Conservation (phyloP, 2,113 vertebrate species). For the Nothoprocta pentlandii region DNA sequence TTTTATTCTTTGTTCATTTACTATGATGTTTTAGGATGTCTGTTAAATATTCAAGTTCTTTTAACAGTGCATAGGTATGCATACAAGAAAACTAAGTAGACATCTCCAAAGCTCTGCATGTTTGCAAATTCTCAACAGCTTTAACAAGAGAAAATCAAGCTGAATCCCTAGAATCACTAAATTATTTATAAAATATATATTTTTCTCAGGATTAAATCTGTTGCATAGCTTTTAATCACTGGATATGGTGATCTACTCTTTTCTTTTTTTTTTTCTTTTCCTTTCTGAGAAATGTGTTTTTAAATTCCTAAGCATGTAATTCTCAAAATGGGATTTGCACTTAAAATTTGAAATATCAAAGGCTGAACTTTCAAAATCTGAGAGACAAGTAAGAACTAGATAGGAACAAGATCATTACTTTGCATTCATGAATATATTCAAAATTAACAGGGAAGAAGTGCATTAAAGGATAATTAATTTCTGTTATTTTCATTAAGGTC, state of each 20-base stretch:
- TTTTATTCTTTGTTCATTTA: neutral
- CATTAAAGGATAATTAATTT: neutral
- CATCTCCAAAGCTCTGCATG: neutral
- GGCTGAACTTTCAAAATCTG: neutral
- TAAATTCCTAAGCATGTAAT: neutral
- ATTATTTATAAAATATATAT: neutral
- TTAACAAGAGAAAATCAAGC: neutral
- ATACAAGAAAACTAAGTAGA: neutral
- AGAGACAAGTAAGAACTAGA: neutral
- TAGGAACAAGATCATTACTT: rapidly evolving
- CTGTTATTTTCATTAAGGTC: neutral
- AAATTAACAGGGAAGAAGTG: neutral
- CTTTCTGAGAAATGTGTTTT: rapidly evolving
- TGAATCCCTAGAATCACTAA: neutral
- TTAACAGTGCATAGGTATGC: neutral
- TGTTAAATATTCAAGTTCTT: neutral
- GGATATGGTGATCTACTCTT: neutral
- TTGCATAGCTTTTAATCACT: neutral
- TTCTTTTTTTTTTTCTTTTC: neutral
- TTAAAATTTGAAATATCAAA: neutral
- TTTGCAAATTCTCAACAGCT: neutral
- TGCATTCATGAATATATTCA: neutral
- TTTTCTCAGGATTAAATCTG: neutral
- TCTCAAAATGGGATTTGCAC: neutral
- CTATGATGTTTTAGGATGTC: neutral